Evolutionary conservation across 2,888 invertebrate genomes (phyloP), one percentile per base, ranked within the genome.

Genomic region (Nyleta sp.): DNA sequence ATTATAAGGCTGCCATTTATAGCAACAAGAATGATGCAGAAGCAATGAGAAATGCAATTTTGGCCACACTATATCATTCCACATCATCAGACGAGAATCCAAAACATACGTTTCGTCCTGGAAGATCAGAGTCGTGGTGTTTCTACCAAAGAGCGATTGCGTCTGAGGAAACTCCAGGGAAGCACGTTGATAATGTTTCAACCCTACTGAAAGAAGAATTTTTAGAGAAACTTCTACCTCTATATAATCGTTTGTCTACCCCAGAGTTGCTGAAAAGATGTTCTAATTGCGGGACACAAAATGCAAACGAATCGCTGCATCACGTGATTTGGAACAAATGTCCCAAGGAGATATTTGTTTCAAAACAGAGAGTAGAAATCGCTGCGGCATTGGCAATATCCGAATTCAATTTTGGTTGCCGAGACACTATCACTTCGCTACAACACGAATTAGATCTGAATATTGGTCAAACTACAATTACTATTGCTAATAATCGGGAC

Each of bases 271-370:
- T 52, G 5, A 10, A 52, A 52, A 52, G 31, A 33, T 52, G 31
- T 52, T 1, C 52, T 3, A 5, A 4, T 11, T 52, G 52, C 33
- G 31, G n/a, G 10, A 52, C 52, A 8, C 52, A 52, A 17, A 52
- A 52, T n/a, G 52, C 31, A 11, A 52, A 52, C 22, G 52, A 52
- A 31, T 52, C 52, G 4, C 17, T 52, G 10, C 31, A 52, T 31
- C 52, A 52, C 17, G 13, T 52, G 1, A 52, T 52, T n/a, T 52
- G 31, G 28, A 31, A 31, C 33, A 52, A 31, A n/a, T 52, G 52
- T 15, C 17, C 52, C 1, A 52, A 52, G 31, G 52, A 52, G 18
- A 52, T 44, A 10, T 52, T 33, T 52, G 28, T 52, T 5, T 52
- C 33, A 7, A 52, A 52, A 52, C 1, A 17, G 10, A 28, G 15